Evolutionary conservation across 2,113 vertebrate genomes (phyloP).

Genomic region (Myocastor coypus): DNA sequence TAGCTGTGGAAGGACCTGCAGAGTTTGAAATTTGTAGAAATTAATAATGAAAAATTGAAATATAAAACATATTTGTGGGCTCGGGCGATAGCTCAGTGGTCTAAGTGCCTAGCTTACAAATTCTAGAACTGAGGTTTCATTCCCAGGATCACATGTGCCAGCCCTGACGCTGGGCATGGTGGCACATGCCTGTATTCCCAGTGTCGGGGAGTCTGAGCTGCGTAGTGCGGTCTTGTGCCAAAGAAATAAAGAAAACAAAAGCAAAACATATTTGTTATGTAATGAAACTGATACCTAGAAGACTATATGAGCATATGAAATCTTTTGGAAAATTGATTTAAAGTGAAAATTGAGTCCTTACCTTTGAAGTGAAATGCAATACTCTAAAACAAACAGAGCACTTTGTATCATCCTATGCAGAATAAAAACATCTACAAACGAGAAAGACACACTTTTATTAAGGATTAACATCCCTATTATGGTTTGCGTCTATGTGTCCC

Average conservation of each 20-base stretch:
- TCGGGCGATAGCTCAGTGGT: too few relatives aligned
- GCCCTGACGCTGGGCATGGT: too few relatives aligned
- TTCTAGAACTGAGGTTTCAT: too few relatives aligned
- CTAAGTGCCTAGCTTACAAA: too few relatives aligned
- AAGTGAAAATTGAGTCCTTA: not conserved
- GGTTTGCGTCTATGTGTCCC: too few relatives aligned
- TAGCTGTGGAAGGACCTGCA: accelerated
- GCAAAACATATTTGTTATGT: not conserved
- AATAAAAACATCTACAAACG: not conserved
- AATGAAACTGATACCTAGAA: not conserved
- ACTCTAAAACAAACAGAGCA: not conserved
- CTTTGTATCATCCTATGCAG: not conserved
- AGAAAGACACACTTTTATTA: not conserved
- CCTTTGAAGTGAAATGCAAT: not conserved
- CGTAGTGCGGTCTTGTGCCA: too few relatives aligned
- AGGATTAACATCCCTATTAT: too few relatives aligned
- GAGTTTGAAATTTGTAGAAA: not conserved
- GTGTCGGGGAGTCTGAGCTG: too few relatives aligned
- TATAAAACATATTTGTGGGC: not conserved
- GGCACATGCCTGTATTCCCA: too few relatives aligned
- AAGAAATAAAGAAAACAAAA: too few relatives aligned
- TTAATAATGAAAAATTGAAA: not conserved
- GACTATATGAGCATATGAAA: not conserved
- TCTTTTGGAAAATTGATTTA: not conserved
- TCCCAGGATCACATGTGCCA: too few relatives aligned